Conservation (phyloP, 2,113 vertebrate genomes). For the Ameiurus melas region DNA sequence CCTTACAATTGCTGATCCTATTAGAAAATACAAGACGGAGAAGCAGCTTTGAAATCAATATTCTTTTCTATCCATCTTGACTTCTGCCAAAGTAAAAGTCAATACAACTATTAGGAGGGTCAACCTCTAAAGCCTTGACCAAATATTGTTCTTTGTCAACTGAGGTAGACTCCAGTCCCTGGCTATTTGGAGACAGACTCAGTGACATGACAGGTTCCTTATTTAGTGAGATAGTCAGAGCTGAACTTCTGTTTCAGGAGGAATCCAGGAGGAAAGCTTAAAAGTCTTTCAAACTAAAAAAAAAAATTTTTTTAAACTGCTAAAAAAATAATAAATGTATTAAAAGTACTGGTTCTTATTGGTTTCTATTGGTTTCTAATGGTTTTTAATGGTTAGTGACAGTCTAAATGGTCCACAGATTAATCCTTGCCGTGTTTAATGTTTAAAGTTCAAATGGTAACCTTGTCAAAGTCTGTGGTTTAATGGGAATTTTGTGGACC, state of each 20-base stretch:
- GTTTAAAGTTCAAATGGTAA: neutral
- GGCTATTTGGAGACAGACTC: neutral
- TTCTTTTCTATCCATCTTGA: constrained; percentile 8
- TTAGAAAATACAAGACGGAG: constrained; percentile 44
- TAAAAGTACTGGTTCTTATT: neutral
- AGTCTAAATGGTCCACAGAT: neutral
- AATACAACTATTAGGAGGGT: constrained; percentile 8
- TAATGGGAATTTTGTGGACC: neutral
- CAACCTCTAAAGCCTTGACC: neutral
- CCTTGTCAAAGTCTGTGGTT: neutral
- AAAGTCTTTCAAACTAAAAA: neutral
- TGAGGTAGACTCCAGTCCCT: neutral
- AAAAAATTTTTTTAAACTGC: neutral
- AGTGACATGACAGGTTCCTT: neutral
- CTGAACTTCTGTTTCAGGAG: neutral
- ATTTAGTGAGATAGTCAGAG: neutral
- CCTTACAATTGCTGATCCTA: constrained; percentile 43
- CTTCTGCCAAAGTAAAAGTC: constrained; percentile 17
- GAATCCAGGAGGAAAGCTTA: neutral
- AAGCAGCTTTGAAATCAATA: constrained; percentile 50
- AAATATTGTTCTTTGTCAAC: neutral
- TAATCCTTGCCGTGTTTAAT: neutral
- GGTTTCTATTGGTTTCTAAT: neutral
- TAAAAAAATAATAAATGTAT: neutral
- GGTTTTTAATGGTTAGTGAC: neutral